Evolutionary conservation across 2,113 vertebrate species (phyloP), one percentile per base, ranked within the genome.

Genomic region (Amblyopsis rosae): DNA sequence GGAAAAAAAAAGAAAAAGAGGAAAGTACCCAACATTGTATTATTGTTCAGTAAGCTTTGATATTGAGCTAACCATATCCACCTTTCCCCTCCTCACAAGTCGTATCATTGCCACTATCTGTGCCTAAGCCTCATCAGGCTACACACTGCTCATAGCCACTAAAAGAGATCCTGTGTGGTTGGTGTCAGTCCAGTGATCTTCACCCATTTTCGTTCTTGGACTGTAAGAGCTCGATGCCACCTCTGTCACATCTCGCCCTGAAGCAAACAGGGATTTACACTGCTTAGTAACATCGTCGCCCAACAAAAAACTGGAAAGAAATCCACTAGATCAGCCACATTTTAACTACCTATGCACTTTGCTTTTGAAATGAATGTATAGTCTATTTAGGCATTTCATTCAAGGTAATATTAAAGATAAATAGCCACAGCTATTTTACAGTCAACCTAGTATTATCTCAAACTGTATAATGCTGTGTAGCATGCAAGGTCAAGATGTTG

Each of bases 191-290:
- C 95, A 92, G 96, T 95, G 95, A 98, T 99, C 97, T 99, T 99
- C 98, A 80, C 95, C 95, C 96, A 96, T 97, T 96, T 96, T 96
- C 94, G 94, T 92, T 96, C 95, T 92, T 96, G 95, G 94, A 96
- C 95, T 95, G 97, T 98, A 97, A 98, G 98, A 98, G 96, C 95
- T 96, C 95, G 97, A 96, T 96, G 97, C 94, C 98, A 98, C 96
- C 96, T 98, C 95, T 98, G 96, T 98, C 97, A 98, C 97, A 98
- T 98, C 96, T 97, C 95, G 96, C 97, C 98, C 97, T 99, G 98
- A 98, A 99, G 98, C 96, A 99, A 96, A 99, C 96, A 99, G 97
- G 98, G 96, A 99, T 98, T 99, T 95, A 99, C 96, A 99, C 96
- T 96, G 96, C 98, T 99, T 99, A 99, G 98, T 99, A 96, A 96